Percentiles rank a stretch among this genome's conserved stretches.
phyloP scores from a whole-genome alignment of 2,113 vertebrate genomes.

The Excalfactoria chinensis region DNA sequence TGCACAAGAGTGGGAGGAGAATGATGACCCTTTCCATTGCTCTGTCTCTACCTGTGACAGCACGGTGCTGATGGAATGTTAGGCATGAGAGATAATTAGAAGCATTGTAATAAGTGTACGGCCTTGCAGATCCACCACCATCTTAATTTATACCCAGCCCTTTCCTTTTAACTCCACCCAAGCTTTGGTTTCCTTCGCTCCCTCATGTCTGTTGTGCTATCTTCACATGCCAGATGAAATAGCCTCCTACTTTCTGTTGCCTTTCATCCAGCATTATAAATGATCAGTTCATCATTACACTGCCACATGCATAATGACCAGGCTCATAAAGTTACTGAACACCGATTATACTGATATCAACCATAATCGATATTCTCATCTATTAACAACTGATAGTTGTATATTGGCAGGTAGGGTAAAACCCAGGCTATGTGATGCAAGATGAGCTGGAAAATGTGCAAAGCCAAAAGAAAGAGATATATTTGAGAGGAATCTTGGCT shows the following conservation, averaged over 20 bases:
- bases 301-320: accelerated
- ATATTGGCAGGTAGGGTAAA: neutral
- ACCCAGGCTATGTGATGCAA: neutral
- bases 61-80: neutral
- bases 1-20: neutral
- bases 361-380: neutral
- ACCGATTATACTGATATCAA: neutral
- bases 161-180: conserved; percentile 23
- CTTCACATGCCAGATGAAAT: neutral
- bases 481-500: neutral
- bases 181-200: neutral
- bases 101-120: neutral
- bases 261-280: neutral
- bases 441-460: neutral
- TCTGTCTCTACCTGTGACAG: neutral
- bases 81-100: neutral
- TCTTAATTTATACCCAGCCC: neutral
- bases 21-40: neutral
- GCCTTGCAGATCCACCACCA: neutral
- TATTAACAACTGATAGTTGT: neutral
- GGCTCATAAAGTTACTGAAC: neutral
- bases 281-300: neutral
- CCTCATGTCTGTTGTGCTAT: neutral
- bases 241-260: neutral
- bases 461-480: accelerated